A percentile compares a stretch with the other conserved stretches of the same genome.
Evolutionary conservation across 2,113 vertebrate species (phyloP).

Genomic region (Osmerus eperlanus): DNA sequence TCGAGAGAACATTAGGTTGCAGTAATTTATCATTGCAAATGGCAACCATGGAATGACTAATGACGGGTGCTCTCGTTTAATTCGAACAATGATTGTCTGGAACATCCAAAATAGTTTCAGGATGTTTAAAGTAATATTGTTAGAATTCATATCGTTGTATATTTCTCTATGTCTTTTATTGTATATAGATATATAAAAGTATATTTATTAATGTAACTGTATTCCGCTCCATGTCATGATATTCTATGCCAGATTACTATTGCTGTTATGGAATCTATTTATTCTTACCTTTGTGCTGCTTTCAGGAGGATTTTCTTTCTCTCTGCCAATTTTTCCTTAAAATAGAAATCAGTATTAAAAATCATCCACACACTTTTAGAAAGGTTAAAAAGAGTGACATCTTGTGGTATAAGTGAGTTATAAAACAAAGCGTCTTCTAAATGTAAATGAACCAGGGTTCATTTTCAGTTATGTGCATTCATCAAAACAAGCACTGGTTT

Average conservation of each 20-base stretch:
- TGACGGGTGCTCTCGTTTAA: neutral
- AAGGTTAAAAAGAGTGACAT: constrained; percentile 4
- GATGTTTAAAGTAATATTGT: too few species aligned
- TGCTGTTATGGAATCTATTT: neutral
- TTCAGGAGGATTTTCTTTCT: constrained; percentile 75
- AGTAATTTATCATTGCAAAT: neutral
- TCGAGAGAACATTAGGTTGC: neutral
- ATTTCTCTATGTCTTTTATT: too few species aligned
- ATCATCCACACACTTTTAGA: neutral
- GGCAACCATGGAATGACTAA: neutral
- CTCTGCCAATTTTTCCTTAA: constrained; percentile 77
- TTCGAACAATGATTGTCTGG: neutral
- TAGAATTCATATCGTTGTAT: too few species aligned
- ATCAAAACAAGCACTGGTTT: neutral
- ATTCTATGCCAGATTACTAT: too few species aligned
- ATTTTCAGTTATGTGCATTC: too few species aligned
- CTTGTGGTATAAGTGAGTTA: neutral
- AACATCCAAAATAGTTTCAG: neutral
- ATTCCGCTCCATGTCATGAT: too few species aligned
- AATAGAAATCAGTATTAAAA: neutral
- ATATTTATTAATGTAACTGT: too few species aligned
- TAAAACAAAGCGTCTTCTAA: neutral
- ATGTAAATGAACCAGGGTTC: neutral
- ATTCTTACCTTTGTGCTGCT: constrained; percentile 75
- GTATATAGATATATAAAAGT: too few species aligned